Evolutionary conservation across 2,113 vertebrate species (phyloP).

Genomic region (Alces alces): DNA sequence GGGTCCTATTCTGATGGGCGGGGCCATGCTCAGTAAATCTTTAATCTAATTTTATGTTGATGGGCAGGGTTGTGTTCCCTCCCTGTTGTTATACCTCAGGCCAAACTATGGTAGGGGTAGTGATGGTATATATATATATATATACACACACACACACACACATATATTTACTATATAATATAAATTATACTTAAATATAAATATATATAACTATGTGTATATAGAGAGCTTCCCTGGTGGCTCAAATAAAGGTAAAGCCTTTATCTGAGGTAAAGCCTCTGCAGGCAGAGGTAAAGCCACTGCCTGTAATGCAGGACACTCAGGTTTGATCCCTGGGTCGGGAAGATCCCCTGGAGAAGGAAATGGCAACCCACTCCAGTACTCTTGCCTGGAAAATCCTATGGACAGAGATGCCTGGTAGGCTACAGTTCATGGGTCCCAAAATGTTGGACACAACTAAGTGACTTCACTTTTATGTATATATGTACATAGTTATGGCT

Average conservation of each 20-base stretch:
- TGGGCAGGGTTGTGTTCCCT: background rate
- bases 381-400: background rate
- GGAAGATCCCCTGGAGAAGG: background rate
- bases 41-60: background rate
- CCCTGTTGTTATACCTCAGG: background rate
- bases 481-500: background rate
- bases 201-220: background rate
- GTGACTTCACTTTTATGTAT: background rate
- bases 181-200: background rate
- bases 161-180: background rate
- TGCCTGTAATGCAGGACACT: fast-evolving
- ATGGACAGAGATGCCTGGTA: background rate
- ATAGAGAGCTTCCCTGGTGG: background rate
- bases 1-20: background rate
- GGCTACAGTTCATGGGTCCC: background rate
- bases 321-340: background rate
- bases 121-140: background rate
- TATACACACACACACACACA: too few relatives aligned
- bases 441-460: background rate
- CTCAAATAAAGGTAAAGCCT: background rate
- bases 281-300: background rate
- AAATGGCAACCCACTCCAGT: background rate
- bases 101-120: background rate
- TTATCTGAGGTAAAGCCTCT: background rate
- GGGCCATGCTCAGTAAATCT: background rate